These are phyloP conservation scores for Phyto melanocephala DNA, from an alignment of 2,888 invertebrate species.

Conservation along the genomic window DNA sequence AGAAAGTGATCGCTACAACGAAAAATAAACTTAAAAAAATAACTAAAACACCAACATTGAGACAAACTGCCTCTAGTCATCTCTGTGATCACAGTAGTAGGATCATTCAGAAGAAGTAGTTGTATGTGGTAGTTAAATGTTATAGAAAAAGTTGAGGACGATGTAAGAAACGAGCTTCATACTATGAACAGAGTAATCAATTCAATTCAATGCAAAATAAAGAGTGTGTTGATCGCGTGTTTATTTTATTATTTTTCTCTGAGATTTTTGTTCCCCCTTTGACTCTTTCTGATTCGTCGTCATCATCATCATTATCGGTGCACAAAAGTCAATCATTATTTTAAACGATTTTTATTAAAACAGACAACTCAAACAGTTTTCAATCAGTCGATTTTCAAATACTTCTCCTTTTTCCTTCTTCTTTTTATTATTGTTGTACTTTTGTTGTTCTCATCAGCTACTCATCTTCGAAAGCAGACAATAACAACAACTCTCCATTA, in stretches of 20 bases:
- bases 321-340: conserved; percentile 59
- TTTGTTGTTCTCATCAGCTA: too few species aligned
- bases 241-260: conserved; percentile 44
- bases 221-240: conserved; percentile 63
- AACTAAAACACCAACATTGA: conserved; percentile 11
- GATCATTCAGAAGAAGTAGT: conserved; percentile 25
- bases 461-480: too few species aligned
- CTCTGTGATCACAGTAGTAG: conserved; percentile 41
- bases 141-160: background rate
- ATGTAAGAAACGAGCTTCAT: too few species aligned
- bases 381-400: conserved; percentile 11
- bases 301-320: conserved; percentile 21
- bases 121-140: conserved; percentile 8
- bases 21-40: conserved; percentile 5
- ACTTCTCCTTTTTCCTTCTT: background rate
- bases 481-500: too few species aligned
- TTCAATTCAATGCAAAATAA: conserved; percentile 44
- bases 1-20: conserved; percentile 12
- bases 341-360: conserved; percentile 62
- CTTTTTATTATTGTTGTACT: too few species aligned
- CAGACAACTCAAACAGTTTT: conserved; percentile 51
- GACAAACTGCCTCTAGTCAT: conserved; percentile 52
- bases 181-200: conserved; percentile 25
- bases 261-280: conserved; percentile 29
- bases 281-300: conserved; percentile 5